Conservation (phyloP, 2,797 vertebrate genomes). For the Pangasius macronema region DNA sequence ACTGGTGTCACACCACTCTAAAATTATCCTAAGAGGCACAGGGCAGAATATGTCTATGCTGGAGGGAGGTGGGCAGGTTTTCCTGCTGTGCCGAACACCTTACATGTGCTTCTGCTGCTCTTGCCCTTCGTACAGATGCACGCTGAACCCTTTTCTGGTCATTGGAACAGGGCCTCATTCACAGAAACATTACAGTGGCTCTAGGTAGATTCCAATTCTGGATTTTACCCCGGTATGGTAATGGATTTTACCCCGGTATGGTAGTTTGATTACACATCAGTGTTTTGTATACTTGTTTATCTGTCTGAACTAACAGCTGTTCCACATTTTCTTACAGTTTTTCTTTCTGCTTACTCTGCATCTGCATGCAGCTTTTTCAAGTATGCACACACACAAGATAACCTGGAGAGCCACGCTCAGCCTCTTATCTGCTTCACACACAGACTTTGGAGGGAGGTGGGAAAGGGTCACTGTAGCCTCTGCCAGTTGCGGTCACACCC, state of each 20-base stretch:
- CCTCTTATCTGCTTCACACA: constrained; percentile 65
- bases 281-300: neutral
- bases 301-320: constrained; percentile 28
- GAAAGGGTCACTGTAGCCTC: constrained; percentile 49
- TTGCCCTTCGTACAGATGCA: constrained; percentile 45
- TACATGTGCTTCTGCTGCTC: constrained; percentile 56
- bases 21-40: constrained; percentile 66
- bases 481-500: constrained; percentile 47
- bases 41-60: constrained; percentile 44
- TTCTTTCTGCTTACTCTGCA: constrained; percentile 11
- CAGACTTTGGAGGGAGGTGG: constrained; percentile 38
- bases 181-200: constrained; percentile 16
- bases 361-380: constrained; percentile 32
- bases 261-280: neutral
- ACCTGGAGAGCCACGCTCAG: constrained; percentile 38
- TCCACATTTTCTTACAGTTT: constrained; percentile 20
- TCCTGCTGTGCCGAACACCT: constrained; percentile 52
- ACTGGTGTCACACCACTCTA: constrained; percentile 61
- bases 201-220: constrained; percentile 28
- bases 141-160: constrained; percentile 71
- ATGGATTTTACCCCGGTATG: neutral
- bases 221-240: constrained; percentile 6
- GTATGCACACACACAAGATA: constrained; percentile 58
- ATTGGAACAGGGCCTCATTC: constrained; percentile 35
- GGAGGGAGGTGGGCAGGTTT: constrained; percentile 29